Evolutionary conservation across 2,113 vertebrate species (phyloP), one percentile per base, ranked within the genome.

Genomic region (Otus sunia): DNA sequence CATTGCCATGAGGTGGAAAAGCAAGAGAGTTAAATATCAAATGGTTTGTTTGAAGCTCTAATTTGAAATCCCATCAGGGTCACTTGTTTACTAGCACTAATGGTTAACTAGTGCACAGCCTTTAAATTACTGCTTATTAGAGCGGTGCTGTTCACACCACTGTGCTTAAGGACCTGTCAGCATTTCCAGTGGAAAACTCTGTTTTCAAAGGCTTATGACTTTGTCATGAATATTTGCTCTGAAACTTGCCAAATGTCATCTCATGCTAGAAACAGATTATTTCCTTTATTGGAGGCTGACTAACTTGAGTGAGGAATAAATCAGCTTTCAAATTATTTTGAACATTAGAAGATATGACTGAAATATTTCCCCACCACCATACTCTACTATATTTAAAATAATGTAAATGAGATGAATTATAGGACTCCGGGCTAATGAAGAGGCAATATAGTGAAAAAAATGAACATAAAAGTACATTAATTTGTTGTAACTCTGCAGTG

Each of bases 21-120:
- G n/a, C 79, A 96, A 7, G 14, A 83, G 62, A 64, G 59, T 92
- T 80, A 91, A 96, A 97, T 88, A 97, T 88, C 86, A 95, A 94
- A 94, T 82, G 76, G 59, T 93, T 88, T 76, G 30, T 92, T 97
- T 45, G 58, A 92, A 95, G 95, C 68, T 94, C 95, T 97, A 97
- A 97, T 97, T 97, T 96, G 96, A 97, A 97, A 97, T 96, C 97
- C 91, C 97, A 96, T 95, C 96, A 97, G 97, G 92, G 75, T 93
- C 64, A 97, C 95, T 97, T 97, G 96, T 97, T 97, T 97, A 97
- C 92, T 97, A 93, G 95, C 95, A 96, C 88, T 96, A 78, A 88
- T 92, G 97, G 88, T 88, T 94, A 94, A 92, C 91, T 90, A 86
- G 93, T 93, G 95, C 68, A 76, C 52, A 97, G 86, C 76, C 82